Conservation (phyloP, 2,113 vertebrate species). For the cattle (Bos taurus) region DNA sequence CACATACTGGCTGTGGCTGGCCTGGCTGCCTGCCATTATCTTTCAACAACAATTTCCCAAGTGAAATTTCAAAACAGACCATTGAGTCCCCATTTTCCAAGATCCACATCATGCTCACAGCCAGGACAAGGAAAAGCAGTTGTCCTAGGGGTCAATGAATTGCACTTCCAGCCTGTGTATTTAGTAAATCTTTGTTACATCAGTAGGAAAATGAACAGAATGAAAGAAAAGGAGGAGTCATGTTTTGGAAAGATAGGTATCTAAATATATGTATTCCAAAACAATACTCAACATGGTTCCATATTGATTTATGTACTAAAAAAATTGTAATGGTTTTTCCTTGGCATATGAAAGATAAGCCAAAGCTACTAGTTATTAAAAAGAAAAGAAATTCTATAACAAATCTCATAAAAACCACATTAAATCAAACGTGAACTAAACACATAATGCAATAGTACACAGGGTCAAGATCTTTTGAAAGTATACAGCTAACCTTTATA, state of each 20-base stretch:
- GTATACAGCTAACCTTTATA: background rate
- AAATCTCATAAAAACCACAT: background rate
- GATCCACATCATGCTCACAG: conserved; percentile 93
- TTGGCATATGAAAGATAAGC: conserved; percentile 23
- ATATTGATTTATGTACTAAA: conserved; percentile 5
- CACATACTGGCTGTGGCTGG: conserved; percentile 95
- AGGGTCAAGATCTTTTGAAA: background rate
- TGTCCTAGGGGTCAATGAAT: conserved; percentile 89
- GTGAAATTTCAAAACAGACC: conserved; percentile 97
- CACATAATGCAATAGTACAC: conserved; percentile 42
- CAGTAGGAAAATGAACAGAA: conserved; percentile 33
- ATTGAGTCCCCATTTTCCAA: conserved; percentile 95
- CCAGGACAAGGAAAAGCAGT: conserved; percentile 92
- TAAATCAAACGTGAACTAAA: conserved; percentile 18
- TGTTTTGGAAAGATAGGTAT: background rate
- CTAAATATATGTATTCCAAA: background rate
- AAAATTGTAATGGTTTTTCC: background rate
- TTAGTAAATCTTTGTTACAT: conserved; percentile 80
- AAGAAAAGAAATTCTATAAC: background rate
- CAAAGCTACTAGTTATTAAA: background rate
- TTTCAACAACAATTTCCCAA: conserved; percentile 95
- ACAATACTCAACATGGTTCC: background rate
- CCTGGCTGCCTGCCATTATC: conserved; percentile 94
- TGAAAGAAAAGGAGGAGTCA: background rate
- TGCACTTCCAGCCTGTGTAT: conserved; percentile 90